Percentiles rank a stretch among this genome's conserved stretches.
These are phyloP conservation scores for Lasioglossum baleicum DNA, from an alignment of 1,140 invertebrate species.

Conservation along the genomic window DNA sequence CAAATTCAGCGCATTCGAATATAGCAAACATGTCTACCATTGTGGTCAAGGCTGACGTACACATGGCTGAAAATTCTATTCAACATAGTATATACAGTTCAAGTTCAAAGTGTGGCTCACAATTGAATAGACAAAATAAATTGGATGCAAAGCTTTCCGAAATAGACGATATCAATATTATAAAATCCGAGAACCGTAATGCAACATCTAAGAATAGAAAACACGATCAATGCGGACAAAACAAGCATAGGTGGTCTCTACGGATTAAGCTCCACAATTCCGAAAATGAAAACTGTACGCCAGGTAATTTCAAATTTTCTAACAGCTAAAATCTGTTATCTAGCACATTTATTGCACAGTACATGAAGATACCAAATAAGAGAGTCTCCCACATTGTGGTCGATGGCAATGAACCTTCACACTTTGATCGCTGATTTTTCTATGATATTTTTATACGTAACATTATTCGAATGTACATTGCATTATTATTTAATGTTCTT, in stretches of 20 bases:
- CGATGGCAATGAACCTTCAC: constrained; percentile 75
- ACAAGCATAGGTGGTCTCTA: constrained; percentile 69
- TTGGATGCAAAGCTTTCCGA: constrained; percentile 31
- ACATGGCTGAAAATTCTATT: constrained; percentile 46
- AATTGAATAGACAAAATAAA: constrained; percentile 19
- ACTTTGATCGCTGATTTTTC: constrained; percentile 78
- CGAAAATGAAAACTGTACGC: constrained; percentile 28
- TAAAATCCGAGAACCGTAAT: constrained; percentile 51
- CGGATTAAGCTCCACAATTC: constrained; percentile 65
- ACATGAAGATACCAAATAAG: constrained; percentile 63
- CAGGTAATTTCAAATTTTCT: constrained; percentile 52
- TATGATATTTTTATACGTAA: constrained; percentile 19
- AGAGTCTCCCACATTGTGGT: constrained; percentile 75
- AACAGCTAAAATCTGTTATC: not conserved
- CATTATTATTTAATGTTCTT: constrained; percentile 24
- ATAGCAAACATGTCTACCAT: constrained; percentile 57
- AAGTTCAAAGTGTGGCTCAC: constrained; percentile 1
- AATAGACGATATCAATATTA: constrained; percentile 60
- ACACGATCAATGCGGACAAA: constrained; percentile 22
- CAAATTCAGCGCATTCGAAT: constrained; percentile 58
- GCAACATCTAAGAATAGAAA: not conserved
- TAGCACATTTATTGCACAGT: constrained; percentile 14
- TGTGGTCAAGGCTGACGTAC: constrained; percentile 69
- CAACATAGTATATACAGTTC: not conserved
- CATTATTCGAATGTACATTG: not conserved